Evolutionary conservation across 2,888 invertebrate species (phyloP).

Genomic region (Chromoteleia sp.): DNA sequence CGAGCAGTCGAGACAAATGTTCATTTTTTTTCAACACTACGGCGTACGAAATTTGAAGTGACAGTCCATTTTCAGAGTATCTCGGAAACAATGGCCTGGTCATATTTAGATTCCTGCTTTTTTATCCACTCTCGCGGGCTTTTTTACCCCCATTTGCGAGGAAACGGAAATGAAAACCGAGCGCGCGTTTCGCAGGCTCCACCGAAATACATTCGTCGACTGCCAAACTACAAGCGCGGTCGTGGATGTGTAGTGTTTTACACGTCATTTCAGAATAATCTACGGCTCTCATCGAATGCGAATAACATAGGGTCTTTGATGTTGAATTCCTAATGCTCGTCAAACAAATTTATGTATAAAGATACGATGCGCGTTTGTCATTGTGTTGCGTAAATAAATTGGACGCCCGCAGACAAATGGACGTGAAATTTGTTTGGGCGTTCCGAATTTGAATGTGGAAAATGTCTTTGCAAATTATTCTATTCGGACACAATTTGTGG

Average conservation of each 20-base stretch:
- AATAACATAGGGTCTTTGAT: constrained; percentile 46
- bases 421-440: constrained; percentile 8
- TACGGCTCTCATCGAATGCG: constrained; percentile 49
- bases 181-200: constrained; percentile 12
- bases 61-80: constrained; percentile 24
- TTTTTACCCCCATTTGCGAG: constrained; percentile 14
- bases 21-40: constrained; percentile 10
- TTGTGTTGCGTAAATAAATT: constrained; percentile 50
- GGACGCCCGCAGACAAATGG: constrained; percentile 24
- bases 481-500: too few species aligned
- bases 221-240: constrained; percentile 29
- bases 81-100: constrained; percentile 36
- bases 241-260: constrained; percentile 41
- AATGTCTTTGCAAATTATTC: constrained; percentile 13
- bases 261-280: constrained; percentile 64
- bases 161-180: constrained; percentile 54
- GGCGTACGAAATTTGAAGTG: constrained; percentile 31
- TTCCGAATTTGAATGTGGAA: constrained; percentile 26
- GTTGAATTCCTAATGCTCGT: constrained; percentile 59
- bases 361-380: constrained; percentile 48
- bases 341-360: constrained; percentile 52
- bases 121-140: neutral
- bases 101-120: constrained; percentile 39
- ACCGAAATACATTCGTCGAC: constrained; percentile 35
- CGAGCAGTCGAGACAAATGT: constrained; percentile 12